Evolutionary conservation across 2,113 vertebrate species (phyloP), one percentile per base, ranked within the genome.

Genomic region (Pipa parva): DNA sequence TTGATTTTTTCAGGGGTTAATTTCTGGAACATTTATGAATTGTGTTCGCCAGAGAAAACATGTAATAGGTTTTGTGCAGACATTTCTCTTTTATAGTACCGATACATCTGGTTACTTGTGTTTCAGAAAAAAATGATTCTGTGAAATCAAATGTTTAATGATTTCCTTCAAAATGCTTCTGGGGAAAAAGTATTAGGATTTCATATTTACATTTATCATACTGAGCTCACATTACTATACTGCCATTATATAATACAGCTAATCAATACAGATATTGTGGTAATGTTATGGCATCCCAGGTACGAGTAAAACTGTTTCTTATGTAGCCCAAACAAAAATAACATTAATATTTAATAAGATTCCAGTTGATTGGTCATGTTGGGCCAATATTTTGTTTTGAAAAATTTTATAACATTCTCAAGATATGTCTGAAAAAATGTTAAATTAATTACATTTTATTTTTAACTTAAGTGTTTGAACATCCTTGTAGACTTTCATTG

Each of bases 321-420:
- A 20, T 49, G 12, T 56, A 22, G 26, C 9, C 9, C 63, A 59
- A 65, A 21, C 48, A 33, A 72, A 63, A 66, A 73, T 21, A 36
- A 42, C 62, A 63, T 65, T 57, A 72, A 59, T 72, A 56, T 61
- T 26, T 1, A 63, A 15, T 42, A 42, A 10, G 29, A 42, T 13
- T 18, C 39, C 15, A 5, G 17, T 42, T 42, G 39, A n/a, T 15
- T n/a, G 15, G 39, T 15, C 39, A n/a, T 42, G 5, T 42, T 42
- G 17, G 17, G 39, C 13, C 39, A 42, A n/a, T 15, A 42, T 42
- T 42, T 17, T n/a, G 5, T 42, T 12, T 42, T n/a, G n/a, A n/a
- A n/a, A n/a, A n/a, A n/a, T n/a, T n/a, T n/a, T n/a, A n/a, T n/a
- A n/a, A n/a, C n/a, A n/a, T n/a, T n/a, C n/a, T n/a, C n/a, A n/a